Base-by-base conservation (phyloP, 2,113 vertebrate genomes). In the Oncorhynchus masou region DNA sequence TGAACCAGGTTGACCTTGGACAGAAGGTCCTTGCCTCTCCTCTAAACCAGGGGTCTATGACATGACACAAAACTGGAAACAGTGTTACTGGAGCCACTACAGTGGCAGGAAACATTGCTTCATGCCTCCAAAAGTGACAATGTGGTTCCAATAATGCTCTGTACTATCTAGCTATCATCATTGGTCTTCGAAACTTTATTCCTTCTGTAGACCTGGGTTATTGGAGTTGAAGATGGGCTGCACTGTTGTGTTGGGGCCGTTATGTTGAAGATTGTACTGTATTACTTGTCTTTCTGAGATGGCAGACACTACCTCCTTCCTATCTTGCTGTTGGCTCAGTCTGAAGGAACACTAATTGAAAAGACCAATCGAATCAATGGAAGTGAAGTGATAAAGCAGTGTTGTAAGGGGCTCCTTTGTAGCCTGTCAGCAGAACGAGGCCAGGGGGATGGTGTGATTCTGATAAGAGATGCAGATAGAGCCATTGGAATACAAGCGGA, bases 181-280 rank as follows among this genome's bases (percentile, higher is more conserved):
- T 16, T 54, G 49, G 12, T 9, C 12, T 54, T 54, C 12, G 4
- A 19, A 19, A 54, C 13, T 19, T 15, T 2, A 45, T 45, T 54
- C 12, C 49, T 4, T 15, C 49, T 54, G 9, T 13, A 16, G 15
- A 54, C 49, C 49, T 83, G 75, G 85, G 54, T 91, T 86, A 91
- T 71, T 87, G 81, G 91, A 62, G 59, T n/a, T 62, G 20, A 62
- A 24, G 2, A n/a, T n/a, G 4, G 59, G 7, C 19, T 22, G 59
- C 20, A 62, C 59, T 22, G 59, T 62, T 62, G n/a, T 60, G 8
- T 60, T 60, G 59, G 1, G 59, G 20, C 15, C 19, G 9, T 60
- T n/a, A 60, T n/a, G 20, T 7, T 60, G 59, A 60, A 0, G 20
- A 8, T 60, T 51, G 49, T 34, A 34, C 6, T 8, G 31, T 9